A percentile compares a stretch with the other conserved stretches of the same genome.
phyloP scores from a whole-genome alignment of 2,113 vertebrate species.

The Alouatta palliata region DNA sequence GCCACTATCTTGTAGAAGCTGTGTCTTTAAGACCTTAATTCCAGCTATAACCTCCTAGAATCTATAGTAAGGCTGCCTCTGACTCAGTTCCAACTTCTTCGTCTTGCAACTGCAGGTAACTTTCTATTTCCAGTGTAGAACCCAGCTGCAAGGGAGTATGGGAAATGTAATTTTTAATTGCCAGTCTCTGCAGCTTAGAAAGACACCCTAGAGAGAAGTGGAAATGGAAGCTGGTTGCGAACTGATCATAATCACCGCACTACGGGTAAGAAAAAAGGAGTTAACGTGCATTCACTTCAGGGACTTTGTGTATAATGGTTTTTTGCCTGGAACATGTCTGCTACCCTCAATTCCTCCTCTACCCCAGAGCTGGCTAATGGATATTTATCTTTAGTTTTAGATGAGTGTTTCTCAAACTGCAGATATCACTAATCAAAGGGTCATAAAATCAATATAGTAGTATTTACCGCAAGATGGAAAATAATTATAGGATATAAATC shows the following conservation, averaged over 20 bases:
- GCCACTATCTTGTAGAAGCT: not conserved
- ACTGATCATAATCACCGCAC: not conserved
- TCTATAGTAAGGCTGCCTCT: not conserved
- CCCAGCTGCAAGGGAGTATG: constrained; percentile 40
- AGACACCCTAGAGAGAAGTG: not conserved
- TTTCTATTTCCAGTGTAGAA: constrained; percentile 7
- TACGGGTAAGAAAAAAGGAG: not conserved
- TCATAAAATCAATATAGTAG: not conserved
- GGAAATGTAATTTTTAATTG: not conserved
- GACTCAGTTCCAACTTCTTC: not conserved
- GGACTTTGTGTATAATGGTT: not conserved
- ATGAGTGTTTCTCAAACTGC: not conserved
- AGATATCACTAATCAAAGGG: not conserved
- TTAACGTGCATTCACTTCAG: not conserved
- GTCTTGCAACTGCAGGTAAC: not conserved
- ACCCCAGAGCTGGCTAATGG: not conserved
- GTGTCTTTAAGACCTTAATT: not conserved
- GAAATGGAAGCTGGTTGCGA: not conserved
- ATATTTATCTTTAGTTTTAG: not conserved
- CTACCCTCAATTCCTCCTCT: not conserved
- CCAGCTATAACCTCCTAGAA: not conserved
- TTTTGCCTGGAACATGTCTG: not conserved
- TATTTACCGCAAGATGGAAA: not conserved
- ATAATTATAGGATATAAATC: not conserved
- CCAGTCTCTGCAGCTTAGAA: not conserved